These are phyloP conservation scores for Hypothenemus hampei DNA, from an alignment of 1,140 invertebrate genomes.

Conservation along the genomic window DNA sequence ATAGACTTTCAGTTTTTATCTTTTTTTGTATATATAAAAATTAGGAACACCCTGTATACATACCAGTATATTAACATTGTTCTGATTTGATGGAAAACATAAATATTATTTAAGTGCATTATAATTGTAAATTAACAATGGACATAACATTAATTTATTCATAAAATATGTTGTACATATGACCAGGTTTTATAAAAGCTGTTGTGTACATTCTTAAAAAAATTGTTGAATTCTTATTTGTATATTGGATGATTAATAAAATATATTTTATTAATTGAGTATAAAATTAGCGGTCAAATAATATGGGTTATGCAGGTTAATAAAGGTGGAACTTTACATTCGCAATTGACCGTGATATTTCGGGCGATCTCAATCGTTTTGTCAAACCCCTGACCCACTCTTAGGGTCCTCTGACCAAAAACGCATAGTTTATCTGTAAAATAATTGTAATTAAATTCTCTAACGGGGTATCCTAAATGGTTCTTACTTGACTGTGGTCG, in stretches of 20 bases:
- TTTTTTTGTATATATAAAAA: too few relatives aligned
- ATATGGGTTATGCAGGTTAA: conserved; percentile 19
- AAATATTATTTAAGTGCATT: too few relatives aligned
- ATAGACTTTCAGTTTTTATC: too few relatives aligned
- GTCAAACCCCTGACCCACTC: conserved; percentile 20
- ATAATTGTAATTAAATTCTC: neutral
- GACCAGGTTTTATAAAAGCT: neutral
- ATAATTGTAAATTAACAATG: conserved; percentile 10
- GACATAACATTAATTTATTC: neutral
- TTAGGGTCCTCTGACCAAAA: conserved; percentile 17
- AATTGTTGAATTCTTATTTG: conserved; percentile 18
- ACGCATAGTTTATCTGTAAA: conserved; percentile 25
- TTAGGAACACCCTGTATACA: too few relatives aligned
- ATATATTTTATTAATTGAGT: conserved; percentile 11
- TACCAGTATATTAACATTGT: too few relatives aligned
- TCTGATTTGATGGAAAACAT: too few relatives aligned
- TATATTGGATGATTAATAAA: conserved; percentile 19
- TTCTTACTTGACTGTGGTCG: conserved; percentile 9
- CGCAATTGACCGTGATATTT: conserved; percentile 21
- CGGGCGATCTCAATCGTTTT: conserved; percentile 13
- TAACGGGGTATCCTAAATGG: neutral
- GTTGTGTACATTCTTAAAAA: conserved; percentile 6
- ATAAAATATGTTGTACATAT: conserved; percentile 6
- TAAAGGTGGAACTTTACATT: conserved; percentile 23
- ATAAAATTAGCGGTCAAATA: conserved; percentile 1